Percentiles rank a stretch among this genome's conserved stretches.
These are phyloP conservation scores for Zeus faber DNA, from an alignment of 2,113 vertebrate genomes.

Conservation along the genomic window DNA sequence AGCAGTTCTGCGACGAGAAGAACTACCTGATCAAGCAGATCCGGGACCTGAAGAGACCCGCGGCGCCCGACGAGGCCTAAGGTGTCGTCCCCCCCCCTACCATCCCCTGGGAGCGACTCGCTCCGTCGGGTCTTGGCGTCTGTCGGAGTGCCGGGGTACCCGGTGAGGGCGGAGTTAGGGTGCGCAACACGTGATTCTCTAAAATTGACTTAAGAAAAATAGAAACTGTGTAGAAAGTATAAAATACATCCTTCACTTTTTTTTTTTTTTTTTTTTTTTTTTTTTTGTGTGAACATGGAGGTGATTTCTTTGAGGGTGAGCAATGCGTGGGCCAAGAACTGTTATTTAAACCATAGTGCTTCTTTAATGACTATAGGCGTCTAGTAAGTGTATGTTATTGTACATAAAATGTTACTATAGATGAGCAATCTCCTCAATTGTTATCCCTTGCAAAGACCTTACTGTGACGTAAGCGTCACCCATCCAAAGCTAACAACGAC, in stretches of 20 bases:
- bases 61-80: conserved; percentile 67
- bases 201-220: conserved; percentile 48
- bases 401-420: conserved; percentile 45
- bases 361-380: conserved; percentile 41
- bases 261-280: conserved; percentile 27
- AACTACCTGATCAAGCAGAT: conserved; percentile 98
- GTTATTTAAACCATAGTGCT: conserved; percentile 59
- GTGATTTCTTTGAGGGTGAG: conserved; percentile 44
- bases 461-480: conserved; percentile 17
- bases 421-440: conserved; percentile 9
- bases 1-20: conserved; percentile 97
- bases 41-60: conserved; percentile 89
- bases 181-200: conserved; percentile 37
- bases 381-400: conserved; percentile 40
- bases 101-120: neutral
- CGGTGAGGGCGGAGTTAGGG: conserved; percentile 21
- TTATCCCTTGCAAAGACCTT: conserved; percentile 28
- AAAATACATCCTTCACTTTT: conserved; percentile 46
- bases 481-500: conserved; percentile 19
- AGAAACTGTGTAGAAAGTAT: conserved; percentile 37
- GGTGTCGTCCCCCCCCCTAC: no score
- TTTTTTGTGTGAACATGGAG: conserved; percentile 35
- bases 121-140: conserved; percentile 26
- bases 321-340: conserved; percentile 58
- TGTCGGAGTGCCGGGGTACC: conserved; percentile 38